Evolutionary conservation across 1,140 invertebrate genomes (phyloP), one percentile per base, ranked within the genome.

Genomic region (Potamilus streckersoni): DNA sequence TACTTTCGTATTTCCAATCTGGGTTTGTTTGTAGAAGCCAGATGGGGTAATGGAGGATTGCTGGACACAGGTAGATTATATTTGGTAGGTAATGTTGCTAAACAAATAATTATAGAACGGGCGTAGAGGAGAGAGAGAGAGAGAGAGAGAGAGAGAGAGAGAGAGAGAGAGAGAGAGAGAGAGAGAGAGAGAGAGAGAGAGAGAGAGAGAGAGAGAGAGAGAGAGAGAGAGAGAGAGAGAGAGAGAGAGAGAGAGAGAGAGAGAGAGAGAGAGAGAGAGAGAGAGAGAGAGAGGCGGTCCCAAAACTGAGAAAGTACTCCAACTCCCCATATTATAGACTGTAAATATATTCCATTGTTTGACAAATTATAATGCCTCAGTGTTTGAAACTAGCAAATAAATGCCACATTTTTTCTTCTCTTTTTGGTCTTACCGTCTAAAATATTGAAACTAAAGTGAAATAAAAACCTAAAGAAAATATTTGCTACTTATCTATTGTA

Each of bases 161-260:
- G 58, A 61, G 16, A 59, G 58, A 61, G 58, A 71, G 16, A 61
- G 58, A 71, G 58, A 61, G 58, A 71, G 58, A 71, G 31, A 65
- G 71, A 73, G 59, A 64, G 61, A 73, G 27, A 64, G 61, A 73
- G 59, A 65, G 61, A 73, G 60, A 73, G 61, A 73, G 61, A 73
- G 61, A 73, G 71, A 73, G 61, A 73, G 61, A 73, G 55, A 73
- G 60, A 73, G 71, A 73, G 59, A 73, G 71, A 73, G 60, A 71
- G 49, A 71, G 58, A 71, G 49, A 71, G 58, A 71, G 58, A 61
- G 11, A 61, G 58, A 71, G 69, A 71, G 58, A 61, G 15, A 61
- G 58, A 61, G 58, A 71, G 58, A 61, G 58, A 71, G 15, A 61
- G 58, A 71, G 58, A 71, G 20, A 66, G 71, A 73, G 20, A 65